A percentile compares a stretch with the other conserved stretches of the same genome.
phyloP scores from a whole-genome alignment of 2,888 invertebrate genomes.

The Caenorhabditis doughertyi region DNA sequence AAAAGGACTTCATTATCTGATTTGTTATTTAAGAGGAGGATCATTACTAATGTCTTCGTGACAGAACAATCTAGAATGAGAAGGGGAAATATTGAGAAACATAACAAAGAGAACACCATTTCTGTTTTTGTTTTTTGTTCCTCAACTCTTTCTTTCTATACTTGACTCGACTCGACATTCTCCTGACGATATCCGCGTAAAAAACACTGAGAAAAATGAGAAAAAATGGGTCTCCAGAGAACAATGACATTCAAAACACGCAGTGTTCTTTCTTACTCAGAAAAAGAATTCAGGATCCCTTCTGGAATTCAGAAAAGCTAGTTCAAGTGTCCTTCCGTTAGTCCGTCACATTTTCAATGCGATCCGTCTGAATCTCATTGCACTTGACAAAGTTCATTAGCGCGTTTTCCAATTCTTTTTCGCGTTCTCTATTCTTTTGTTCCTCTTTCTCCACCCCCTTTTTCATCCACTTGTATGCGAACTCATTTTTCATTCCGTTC shows the following conservation, averaged over 20 bases:
- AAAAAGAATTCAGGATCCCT: not conserved
- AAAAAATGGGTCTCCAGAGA: conserved; percentile 29
- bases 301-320: conserved; percentile 41
- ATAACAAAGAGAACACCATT: conserved; percentile 23
- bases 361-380: conserved; percentile 37
- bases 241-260: not conserved
- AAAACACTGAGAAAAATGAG: conserved; percentile 14
- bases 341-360: conserved; percentile 31
- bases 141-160: conserved; percentile 10
- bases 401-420: not conserved
- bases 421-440: conserved; percentile 3
- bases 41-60: not conserved
- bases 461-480: not conserved
- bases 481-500: conserved; percentile 15
- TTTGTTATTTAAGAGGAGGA: conserved; percentile 15
- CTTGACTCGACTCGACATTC: conserved; percentile 28
- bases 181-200: not conserved
- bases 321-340: conserved; percentile 28
- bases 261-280: conserved; percentile 12
- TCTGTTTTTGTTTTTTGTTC: conserved; percentile 41
- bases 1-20: conserved; percentile 39
- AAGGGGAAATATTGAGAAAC: not conserved
- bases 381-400: conserved; percentile 45
- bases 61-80: too few relatives aligned
- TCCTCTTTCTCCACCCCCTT: too few relatives aligned